These are phyloP conservation scores for Aphyosemion australe DNA, from an alignment of 2,113 vertebrate species.

Conservation along the genomic window DNA sequence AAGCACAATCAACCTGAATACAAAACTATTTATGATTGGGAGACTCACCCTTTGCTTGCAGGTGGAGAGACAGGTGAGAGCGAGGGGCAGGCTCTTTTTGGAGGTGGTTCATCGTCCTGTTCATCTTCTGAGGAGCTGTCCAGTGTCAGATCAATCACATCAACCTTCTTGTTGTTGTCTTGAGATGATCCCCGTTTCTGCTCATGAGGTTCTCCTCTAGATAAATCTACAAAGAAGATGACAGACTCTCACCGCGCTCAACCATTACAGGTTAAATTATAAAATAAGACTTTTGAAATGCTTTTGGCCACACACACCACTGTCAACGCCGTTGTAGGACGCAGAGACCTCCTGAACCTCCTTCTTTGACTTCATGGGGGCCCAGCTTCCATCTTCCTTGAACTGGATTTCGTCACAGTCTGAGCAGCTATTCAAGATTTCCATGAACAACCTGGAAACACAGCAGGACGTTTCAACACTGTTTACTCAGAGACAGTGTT, in stretches of 20 bases:
- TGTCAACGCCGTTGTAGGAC: slow-evolving; percentile 88
- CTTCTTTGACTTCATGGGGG: slow-evolving; percentile 95
- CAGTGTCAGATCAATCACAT: slow-evolving; percentile 95
- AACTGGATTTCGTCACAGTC: slow-evolving; percentile 99
- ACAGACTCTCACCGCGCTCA: slow-evolving; percentile 4
- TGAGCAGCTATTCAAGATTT: slow-evolving; percentile 94
- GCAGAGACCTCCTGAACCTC: slow-evolving; percentile 94
- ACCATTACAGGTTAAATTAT: neutral
- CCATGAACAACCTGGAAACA: slow-evolving; percentile 92
- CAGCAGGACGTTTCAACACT: neutral
- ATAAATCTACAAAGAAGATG: slow-evolving; percentile 74
- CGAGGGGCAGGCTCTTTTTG: slow-evolving; percentile 91
- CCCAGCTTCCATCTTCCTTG: slow-evolving; percentile 95
- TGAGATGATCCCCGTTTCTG: slow-evolving; percentile 85
- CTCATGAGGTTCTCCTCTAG: slow-evolving; percentile 85
- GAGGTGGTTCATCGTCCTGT: slow-evolving; percentile 89
- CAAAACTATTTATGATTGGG: neutral
- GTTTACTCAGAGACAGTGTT: neutral
- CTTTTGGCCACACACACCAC: slow-evolving; percentile 69
- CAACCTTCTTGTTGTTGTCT: slow-evolving; percentile 88
- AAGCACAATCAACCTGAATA: neutral
- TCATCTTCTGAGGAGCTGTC: slow-evolving; percentile 97
- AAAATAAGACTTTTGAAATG: neutral
- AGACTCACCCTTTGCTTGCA: slow-evolving; percentile 87
- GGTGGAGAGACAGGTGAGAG: slow-evolving; percentile 91